Base-by-base conservation (phyloP, 2,797 vertebrate genomes). In the Sebastes hopkinsi region DNA sequence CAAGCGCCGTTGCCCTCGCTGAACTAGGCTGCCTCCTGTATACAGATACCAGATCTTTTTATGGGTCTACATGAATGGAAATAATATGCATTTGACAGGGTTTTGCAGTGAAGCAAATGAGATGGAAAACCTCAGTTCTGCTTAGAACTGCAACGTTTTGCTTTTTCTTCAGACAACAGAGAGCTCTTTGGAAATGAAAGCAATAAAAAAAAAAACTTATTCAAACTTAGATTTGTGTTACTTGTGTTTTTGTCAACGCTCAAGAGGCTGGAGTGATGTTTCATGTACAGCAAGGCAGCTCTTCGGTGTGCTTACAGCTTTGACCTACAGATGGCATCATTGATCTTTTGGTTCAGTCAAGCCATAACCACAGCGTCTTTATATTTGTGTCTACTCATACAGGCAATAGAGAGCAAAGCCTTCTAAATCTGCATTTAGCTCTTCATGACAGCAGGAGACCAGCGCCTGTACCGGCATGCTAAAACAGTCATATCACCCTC, bases 151-250 rank as follows among this genome's bases (percentile, higher is more conserved):
- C 56, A 59, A 69, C 3, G 8, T 64, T 74, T 81, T 30, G 22
- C 8, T 12, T 84, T 75, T 79, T 82, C 89, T 85, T 81, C 79
- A 85, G 61, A 85, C 73, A 81, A 87, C 80, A 89, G 90, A 93
- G 84, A 92, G 90, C 70, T 91, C 88, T 94, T 94, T 95, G 93
- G 93, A 95, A 94, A 92, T 94, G 90, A 95, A 95, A 96, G 95
- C 96, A 96, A 96, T 96, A 96, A 95, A 94, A 95, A 91, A 91
- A 92, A 92, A 84, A 90, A 82, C 70, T 34, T 87, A 91, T 88
- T 93, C 86, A 89, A 91, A 90, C 82, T 77, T 66, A 54, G 56
- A 72, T 56, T 71, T 72, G 77, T 88, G 73, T 68, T 64, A 0
- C 23, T 59, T 67, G 71, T 92, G 54, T 74, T 66, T 77, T 82